Evolutionary conservation across 2,888 invertebrate genomes (phyloP), one percentile per base, ranked within the genome.

Genomic region (Platypus cylindrus): DNA sequence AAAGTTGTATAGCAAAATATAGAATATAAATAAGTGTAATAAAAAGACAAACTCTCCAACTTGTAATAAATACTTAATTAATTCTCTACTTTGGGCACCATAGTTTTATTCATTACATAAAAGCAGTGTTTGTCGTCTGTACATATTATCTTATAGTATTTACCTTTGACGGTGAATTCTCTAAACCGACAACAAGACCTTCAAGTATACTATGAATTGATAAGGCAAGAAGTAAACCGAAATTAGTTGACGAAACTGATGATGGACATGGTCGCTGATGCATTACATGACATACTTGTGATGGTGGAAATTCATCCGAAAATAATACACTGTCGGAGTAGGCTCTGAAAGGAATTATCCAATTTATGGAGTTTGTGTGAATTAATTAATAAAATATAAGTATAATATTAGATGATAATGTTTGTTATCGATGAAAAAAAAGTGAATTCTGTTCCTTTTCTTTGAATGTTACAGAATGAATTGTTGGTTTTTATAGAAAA

Each of bases 111-210:
- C n/a, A n/a, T n/a, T n/a, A n/a, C n/a, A n/a, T n/a, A n/a, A n/a
- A n/a, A n/a, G n/a, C n/a, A n/a, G n/a, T n/a, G n/a, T n/a, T n/a
- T n/a, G n/a, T n/a, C n/a, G n/a, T n/a, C n/a, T n/a, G n/a, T n/a
- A n/a, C n/a, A n/a, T n/a, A n/a, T n/a, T n/a, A n/a, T n/a, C n/a
- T n/a, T n/a, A n/a, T n/a, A n/a, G n/a, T 16, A 36, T 7, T 18
- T 54, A 81, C 82, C 65, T 75, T 72, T 2, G 70, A 59, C 9
- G 73, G 53, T 9, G 68, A 65, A 35, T 67, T 66, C 56, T 85
- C 83, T 22, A 87, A 62, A 1, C 87, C 87, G 48, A 87, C 79
- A 0, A 85, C 84, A 32, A 86, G 55, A 2, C 87, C 87, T 55
- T 87, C 86, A 42, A 86, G 62, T 9, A 84, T 59, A 12, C 85